Base-by-base conservation (phyloP, 2,888 invertebrate genomes). In the Apantesis nais region DNA sequence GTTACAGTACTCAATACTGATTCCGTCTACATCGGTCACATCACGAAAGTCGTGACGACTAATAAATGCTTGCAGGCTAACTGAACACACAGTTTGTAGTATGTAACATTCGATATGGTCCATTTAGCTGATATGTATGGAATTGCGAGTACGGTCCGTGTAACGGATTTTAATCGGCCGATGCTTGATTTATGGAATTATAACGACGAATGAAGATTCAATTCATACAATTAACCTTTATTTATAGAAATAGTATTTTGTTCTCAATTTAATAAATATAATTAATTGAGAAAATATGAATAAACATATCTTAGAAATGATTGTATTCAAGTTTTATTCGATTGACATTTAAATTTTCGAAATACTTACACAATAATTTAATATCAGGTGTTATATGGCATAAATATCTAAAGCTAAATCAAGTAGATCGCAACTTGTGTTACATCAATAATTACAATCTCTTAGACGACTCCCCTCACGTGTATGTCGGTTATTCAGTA, bases 41-140 rank as follows among this genome's bases (percentile, higher is more conserved):
- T 85, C 90, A 91, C 88, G 90, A 89, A 86, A 86, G 73, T 91
- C 92, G 92, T 92, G 92, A 92, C 89, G 73, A 73, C 75, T 85
- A 88, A 90, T 90, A 90, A 79, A 86, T 87, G 87, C 84, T 86
- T 83, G 78, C 82, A 83, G 87, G 83, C 80, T 80, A 83, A 77
- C 78, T 82, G 81, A 76, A 78, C 75, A 67, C 65, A 69, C 70
- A 71, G 67, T 78, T 75, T 74, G 74, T 76, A 74, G 62, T 70
- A 61, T 66, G 67, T 74, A 69, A 62, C 72, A 80, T 80, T 78
- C 73, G 85, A 78, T 77, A 80, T 86, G 84, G 85, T 85, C 85
- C 84, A 89, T 87, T 88, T 86, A 79, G 64, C 73, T 74, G 72
- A 72, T 82, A 73, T 72, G 76, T 70, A 78, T 73, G 74, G 67